Conservation (phyloP, 2,888 invertebrate species). For the Drosophila meridiana region DNA sequence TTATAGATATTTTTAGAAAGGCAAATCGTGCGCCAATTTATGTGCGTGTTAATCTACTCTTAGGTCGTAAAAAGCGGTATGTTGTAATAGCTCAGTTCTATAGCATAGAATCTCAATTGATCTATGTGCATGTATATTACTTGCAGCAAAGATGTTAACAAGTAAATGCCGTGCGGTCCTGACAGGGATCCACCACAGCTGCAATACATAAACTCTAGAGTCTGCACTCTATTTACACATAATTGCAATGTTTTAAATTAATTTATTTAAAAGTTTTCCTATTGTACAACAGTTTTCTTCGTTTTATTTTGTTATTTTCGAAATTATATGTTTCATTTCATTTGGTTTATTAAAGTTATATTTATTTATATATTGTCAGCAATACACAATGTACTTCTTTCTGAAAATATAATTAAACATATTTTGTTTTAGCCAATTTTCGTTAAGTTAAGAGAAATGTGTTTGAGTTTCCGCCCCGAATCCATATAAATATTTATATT, state of each 20-base stretch:
- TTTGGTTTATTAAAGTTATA: constrained; percentile 14
- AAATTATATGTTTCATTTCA: not conserved
- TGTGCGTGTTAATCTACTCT: constrained; percentile 17
- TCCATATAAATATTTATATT: constrained; percentile 2
- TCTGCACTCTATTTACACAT: not conserved
- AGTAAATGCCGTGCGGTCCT: constrained; percentile 12
- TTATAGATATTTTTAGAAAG: constrained; percentile 28
- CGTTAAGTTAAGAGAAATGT: constrained; percentile 11
- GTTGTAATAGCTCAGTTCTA: constrained; percentile 18
- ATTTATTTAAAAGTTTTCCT: not conserved
- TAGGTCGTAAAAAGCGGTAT: constrained; percentile 41
- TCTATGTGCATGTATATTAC: constrained; percentile 21
- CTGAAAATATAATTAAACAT: constrained; percentile 14
- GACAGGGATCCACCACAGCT: not conserved
- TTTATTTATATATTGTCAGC: constrained; percentile 33
- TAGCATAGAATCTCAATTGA: constrained; percentile 1
- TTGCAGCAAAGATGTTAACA: constrained; percentile 35
- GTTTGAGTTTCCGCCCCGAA: constrained; percentile 8
- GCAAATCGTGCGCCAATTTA: constrained; percentile 20
- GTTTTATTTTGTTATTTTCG: constrained; percentile 5
- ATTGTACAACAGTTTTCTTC: constrained; percentile 1
- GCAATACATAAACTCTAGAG: constrained; percentile 1
- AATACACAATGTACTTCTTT: constrained; percentile 8
- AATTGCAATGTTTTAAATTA: constrained; percentile 1
- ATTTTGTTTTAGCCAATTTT: constrained; percentile 11